Conservation (phyloP, 2,797 vertebrate genomes). For the Sus cebifrons region DNA sequence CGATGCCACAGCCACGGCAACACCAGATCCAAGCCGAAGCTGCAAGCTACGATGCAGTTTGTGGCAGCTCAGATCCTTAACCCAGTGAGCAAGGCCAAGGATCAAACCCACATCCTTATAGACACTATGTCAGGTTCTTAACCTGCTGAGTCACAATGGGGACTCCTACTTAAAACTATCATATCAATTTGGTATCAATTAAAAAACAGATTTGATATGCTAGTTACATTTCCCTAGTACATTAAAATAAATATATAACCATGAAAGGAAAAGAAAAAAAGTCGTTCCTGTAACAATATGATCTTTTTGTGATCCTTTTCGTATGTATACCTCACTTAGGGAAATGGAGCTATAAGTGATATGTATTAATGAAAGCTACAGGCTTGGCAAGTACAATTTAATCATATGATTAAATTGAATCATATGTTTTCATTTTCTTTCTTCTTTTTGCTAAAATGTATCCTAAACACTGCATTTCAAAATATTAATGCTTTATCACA, state of each 20-base stretch:
- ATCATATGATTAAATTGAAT: too few relatives aligned
- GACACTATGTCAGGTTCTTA: too few relatives aligned
- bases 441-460: slow-evolving; percentile 33
- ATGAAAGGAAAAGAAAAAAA: slow-evolving; percentile 23
- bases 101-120: too few relatives aligned
- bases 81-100: too few relatives aligned
- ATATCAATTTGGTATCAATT: neutral
- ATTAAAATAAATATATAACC: slow-evolving; percentile 8
- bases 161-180: too few relatives aligned
- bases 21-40: too few relatives aligned
- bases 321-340: neutral
- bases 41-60: too few relatives aligned
- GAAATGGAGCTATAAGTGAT: neutral
- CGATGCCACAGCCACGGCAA: too few relatives aligned
- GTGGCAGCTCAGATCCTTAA: too few relatives aligned
- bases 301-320: neutral
- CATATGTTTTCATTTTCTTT: neutral
- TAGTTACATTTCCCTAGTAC: neutral
- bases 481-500: slow-evolving; percentile 33
- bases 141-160: too few relatives aligned
- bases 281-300: neutral
- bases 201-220: slow-evolving; percentile 16
- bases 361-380: neutral
- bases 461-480: slow-evolving; percentile 19
- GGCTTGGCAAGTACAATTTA: slow-evolving; percentile 13